These are phyloP conservation scores for Tillus elongatus DNA, from an alignment of 2,888 invertebrate genomes.

Conservation along the genomic window DNA sequence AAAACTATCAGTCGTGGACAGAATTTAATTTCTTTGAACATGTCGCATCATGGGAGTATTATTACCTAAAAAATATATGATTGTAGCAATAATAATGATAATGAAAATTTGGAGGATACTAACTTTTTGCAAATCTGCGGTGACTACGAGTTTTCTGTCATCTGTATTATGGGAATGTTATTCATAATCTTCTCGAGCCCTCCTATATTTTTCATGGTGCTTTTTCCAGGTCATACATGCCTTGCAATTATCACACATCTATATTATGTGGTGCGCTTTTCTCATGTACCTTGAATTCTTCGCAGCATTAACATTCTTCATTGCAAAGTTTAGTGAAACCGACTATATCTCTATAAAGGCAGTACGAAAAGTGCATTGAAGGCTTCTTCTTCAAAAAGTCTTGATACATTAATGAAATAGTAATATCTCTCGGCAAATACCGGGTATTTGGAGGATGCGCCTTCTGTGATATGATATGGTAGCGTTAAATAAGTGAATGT, in stretches of 20 bases:
- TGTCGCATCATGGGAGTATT: slow-evolving; percentile 18
- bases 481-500: slow-evolving; percentile 16
- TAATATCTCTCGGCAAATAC: slow-evolving; percentile 22
- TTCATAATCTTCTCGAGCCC: slow-evolving; percentile 13
- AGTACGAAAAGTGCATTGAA: slow-evolving; percentile 17
- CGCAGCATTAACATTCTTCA: slow-evolving; percentile 22
- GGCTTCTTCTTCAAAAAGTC: slow-evolving; percentile 21
- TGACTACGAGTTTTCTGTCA: background rate
- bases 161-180: slow-evolving; percentile 6
- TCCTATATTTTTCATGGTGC: slow-evolving; percentile 13
- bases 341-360: slow-evolving; percentile 18
- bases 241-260: slow-evolving; percentile 13
- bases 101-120: background rate
- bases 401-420: slow-evolving; percentile 19
- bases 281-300: slow-evolving; percentile 16
- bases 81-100: background rate
- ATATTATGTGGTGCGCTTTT: slow-evolving; percentile 13
- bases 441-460: slow-evolving; percentile 22
- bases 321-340: slow-evolving; percentile 19
- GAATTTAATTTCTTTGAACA: slow-evolving; percentile 21
- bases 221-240: slow-evolving; percentile 15
- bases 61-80: slow-evolving; percentile 13
- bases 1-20: slow-evolving; percentile 17
- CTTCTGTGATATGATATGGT: slow-evolving; percentile 20
- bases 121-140: slow-evolving; percentile 3